Percentiles rank a stretch among this genome's conserved stretches.
Conservation (phyloP, 2,113 vertebrate genomes). For the Oryzias celebensis region DNA sequence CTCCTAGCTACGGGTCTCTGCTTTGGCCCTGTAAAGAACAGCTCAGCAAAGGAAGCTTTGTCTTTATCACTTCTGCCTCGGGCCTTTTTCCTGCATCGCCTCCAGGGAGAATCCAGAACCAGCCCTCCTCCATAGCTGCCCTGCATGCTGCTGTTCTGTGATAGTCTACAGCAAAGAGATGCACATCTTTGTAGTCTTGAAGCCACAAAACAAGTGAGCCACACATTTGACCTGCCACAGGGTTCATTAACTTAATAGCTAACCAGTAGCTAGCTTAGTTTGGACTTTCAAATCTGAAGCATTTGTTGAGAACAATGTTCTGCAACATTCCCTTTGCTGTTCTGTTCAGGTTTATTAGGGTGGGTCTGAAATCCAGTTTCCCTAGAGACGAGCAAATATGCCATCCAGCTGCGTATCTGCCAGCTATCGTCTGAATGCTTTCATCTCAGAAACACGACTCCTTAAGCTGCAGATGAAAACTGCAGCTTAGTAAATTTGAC, state of each 20-base stretch:
- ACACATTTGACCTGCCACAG: slow-evolving; percentile 49
- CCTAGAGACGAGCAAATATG: no score
- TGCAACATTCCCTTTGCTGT: no score
- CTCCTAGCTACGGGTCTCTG: slow-evolving; percentile 45
- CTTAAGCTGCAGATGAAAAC: no score
- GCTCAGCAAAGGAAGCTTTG: slow-evolving; percentile 65
- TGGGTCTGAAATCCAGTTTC: no score
- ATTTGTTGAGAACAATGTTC: no score
- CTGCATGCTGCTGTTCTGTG: slow-evolving; percentile 14
- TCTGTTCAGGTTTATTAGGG: no score
- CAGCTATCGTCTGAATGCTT: no score
- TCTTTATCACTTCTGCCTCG: slow-evolving; percentile 43
- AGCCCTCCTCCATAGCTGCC: slow-evolving; percentile 17
- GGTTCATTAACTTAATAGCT: neutral
- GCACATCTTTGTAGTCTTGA: slow-evolving; percentile 39
- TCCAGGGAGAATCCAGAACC: slow-evolving; percentile 35
- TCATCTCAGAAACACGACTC: no score
- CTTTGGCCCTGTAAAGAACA: slow-evolving; percentile 41
- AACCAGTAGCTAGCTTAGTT: no score
- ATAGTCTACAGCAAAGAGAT: slow-evolving; percentile 33
- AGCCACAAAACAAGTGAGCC: slow-evolving; percentile 49
- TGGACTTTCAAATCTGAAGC: no score
- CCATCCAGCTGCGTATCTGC: no score
- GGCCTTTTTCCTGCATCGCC: slow-evolving; percentile 38
- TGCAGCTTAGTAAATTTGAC: no score